These are phyloP conservation scores for Turritopsis rubra DNA, from an alignment of 30 jellyfish, hydroid and myxozoan genomes.

Conservation along the genomic window DNA sequence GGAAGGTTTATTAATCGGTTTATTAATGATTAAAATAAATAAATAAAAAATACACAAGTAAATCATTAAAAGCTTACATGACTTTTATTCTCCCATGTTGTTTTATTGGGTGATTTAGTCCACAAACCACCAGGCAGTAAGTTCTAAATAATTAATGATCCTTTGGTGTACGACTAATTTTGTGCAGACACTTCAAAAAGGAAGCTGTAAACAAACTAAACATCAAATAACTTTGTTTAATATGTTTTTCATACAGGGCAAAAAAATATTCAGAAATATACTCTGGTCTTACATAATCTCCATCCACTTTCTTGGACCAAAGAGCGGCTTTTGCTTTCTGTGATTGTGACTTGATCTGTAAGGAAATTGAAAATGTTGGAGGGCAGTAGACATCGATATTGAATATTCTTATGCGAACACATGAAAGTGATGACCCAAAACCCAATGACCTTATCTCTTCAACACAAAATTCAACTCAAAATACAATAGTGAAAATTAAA, in stretches of 20 bases:
- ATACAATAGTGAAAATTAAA: too few species aligned
- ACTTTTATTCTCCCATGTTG: neutral
- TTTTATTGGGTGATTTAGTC: neutral
- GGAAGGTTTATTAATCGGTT: too few species aligned
- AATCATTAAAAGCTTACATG: neutral
- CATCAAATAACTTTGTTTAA: neutral
- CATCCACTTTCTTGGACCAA: constrained; percentile 32
- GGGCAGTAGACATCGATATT: too few species aligned
- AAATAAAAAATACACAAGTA: neutral
- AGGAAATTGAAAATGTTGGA: neutral
- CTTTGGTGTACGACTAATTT: neutral
- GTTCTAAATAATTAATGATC: neutral
- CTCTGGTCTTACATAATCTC: constrained; percentile 24
- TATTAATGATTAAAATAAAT: too few species aligned
- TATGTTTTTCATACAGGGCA: neutral
- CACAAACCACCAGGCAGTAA: constrained; percentile 42
- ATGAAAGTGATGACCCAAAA: too few species aligned
- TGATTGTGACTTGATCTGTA: constrained; percentile 38
- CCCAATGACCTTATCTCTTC: too few species aligned
- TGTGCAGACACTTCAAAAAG: neutral
- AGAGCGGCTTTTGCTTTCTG: constrained; percentile 49
- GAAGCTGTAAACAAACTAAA: neutral
- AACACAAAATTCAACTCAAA: too few species aligned
- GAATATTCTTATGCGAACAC: too few species aligned
- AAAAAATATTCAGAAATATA: neutral